Conservation (phyloP, 2,888 invertebrate genomes). For the Drosophila koepferae region DNA sequence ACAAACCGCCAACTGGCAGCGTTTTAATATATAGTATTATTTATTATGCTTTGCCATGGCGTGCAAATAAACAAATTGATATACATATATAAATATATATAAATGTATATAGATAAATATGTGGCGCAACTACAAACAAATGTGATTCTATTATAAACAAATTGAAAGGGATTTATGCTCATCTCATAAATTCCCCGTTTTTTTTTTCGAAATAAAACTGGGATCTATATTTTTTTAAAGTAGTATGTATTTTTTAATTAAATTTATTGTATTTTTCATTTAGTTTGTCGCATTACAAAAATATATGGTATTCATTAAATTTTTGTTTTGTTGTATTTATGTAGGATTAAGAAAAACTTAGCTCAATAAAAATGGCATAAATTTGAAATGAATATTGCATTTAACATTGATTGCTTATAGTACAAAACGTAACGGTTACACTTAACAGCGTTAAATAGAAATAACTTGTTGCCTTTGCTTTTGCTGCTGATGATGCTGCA, state of each 20-base stretch:
- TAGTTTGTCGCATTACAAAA: constrained; percentile 57
- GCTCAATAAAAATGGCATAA: constrained; percentile 59
- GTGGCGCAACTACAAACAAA: neutral
- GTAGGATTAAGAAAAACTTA: constrained; percentile 43
- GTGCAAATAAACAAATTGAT: constrained; percentile 27
- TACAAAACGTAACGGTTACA: constrained; percentile 78
- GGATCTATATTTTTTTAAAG: constrained; percentile 39
- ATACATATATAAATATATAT: neutral
- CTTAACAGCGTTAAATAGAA: constrained; percentile 73
- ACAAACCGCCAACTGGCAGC: constrained; percentile 54
- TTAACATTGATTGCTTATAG: constrained; percentile 68
- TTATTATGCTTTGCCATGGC: constrained; percentile 54
- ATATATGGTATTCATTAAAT: constrained; percentile 19
- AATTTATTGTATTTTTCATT: constrained; percentile 70
- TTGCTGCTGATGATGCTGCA: constrained; percentile 28
- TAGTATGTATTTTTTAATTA: constrained; percentile 75
- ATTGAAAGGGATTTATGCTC: constrained; percentile 5
- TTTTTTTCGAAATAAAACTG: neutral
- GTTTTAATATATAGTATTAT: constrained; percentile 52
- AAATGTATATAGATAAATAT: constrained; percentile 4
- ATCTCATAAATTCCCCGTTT: neutral
- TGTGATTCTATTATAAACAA: constrained; percentile 3
- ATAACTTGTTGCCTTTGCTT: constrained; percentile 65
- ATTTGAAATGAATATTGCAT: constrained; percentile 77
- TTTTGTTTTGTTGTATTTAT: constrained; percentile 19